These are phyloP conservation scores for Cryptoleucopteryx plumbea DNA, from an alignment of 2,113 vertebrate species.

Conservation along the genomic window DNA sequence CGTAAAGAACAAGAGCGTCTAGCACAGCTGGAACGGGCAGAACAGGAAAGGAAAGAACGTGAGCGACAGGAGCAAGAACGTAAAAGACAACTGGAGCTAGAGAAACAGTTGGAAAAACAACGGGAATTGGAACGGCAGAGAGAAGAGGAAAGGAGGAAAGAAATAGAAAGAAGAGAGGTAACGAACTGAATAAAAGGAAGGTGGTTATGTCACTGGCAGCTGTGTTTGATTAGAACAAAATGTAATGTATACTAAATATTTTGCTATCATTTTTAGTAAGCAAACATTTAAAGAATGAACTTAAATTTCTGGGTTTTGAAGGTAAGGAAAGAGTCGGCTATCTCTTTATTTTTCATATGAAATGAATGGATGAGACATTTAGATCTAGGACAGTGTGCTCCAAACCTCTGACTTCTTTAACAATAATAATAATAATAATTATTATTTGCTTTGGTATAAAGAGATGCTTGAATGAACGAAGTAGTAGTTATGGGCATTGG, in stretches of 20 bases:
- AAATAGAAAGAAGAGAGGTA: slow-evolving; percentile 89
- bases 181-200: slow-evolving; percentile 16
- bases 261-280: neutral
- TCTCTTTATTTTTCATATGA: neutral
- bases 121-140: slow-evolving; percentile 78
- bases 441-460: neutral
- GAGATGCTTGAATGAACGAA: neutral
- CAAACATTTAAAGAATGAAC: neutral
- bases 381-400: neutral
- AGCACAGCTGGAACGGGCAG: slow-evolving; percentile 87
- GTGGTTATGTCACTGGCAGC: neutral
- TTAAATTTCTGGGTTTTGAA: neutral
- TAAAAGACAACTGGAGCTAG: slow-evolving; percentile 88
- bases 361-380: neutral
- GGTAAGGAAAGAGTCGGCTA: neutral
- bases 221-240: neutral
- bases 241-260: neutral
- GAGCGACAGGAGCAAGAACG: slow-evolving; percentile 93
- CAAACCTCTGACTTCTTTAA: neutral
- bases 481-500: neutral
- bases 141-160: slow-evolving; percentile 86
- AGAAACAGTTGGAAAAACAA: slow-evolving; percentile 89
- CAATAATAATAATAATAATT: neutral
- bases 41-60: slow-evolving; percentile 90
- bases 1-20: slow-evolving; percentile 95